Base-by-base conservation (phyloP, 1,140 invertebrate genomes). In the Portunus trituberculatus region DNA sequence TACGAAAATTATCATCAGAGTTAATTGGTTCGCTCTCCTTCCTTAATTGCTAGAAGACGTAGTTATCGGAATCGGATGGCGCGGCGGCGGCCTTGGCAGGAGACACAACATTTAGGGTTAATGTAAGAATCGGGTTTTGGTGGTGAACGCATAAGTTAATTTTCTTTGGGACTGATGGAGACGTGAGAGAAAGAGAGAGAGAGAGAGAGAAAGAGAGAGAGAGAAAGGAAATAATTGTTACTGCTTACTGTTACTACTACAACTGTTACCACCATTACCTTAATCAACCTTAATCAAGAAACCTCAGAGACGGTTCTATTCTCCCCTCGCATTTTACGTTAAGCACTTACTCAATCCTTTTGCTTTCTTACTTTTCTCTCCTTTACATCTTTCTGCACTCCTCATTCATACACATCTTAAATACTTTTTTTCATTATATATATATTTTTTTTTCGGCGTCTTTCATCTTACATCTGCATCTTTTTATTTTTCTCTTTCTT, bases 1-100 rank as follows among this genome's bases (percentile, higher is more conserved):
- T 76, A 1, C 67, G 67, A 76, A 76, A 76, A 76, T 76, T 76
- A 76, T 76, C 67, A 76, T 12, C 20, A 25, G n/a, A 76, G 67
- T 76, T 76, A 76, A 76, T 76, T 76, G 67, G 67, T 76, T 76
- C 20, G 67, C 67, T n/a, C 67, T 76, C 67, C 67, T 25, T 76
- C 67, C 67, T 20, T n/a, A 76, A 76, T 76, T 76, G 67, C 20
- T n/a, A 8, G n/a, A 76, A 76, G 67, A 76, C 67, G 67, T n/a
- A 76, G 67, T 76, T 76, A 76, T 76, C 67, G 67, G 67, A 76
- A 76, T n/a, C 67, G 67, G 67, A 76, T 76, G 25, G n/a, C 4
- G 67, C 20, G 20, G 67, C 67, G 67, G n/a, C 20, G 67, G 16
- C 6, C 67, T 1, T 20, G n/a, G 20, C 4, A 76, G 67, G 67